phyloP scores from a whole-genome alignment of 2,113 vertebrate species.

The Antechinus stuartii region DNA sequence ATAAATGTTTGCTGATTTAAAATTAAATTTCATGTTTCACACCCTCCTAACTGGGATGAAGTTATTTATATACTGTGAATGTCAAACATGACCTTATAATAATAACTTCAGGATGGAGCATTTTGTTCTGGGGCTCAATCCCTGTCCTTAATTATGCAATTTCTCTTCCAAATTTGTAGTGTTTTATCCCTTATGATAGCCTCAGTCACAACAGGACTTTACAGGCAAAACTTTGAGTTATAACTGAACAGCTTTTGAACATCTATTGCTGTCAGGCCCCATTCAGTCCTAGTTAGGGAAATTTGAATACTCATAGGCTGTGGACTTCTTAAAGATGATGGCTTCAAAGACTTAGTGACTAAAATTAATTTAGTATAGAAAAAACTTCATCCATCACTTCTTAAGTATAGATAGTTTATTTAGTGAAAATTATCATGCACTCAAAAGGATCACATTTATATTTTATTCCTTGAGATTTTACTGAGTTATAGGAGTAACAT shows the following conservation, averaged over 20 bases:
- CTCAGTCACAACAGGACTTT: not conserved
- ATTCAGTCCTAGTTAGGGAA: not conserved
- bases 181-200: not conserved
- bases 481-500: not conserved
- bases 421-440: not conserved
- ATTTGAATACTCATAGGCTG: not conserved
- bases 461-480: not conserved
- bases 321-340: not conserved
- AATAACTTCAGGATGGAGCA: not conserved
- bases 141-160: not conserved
- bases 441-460: not conserved
- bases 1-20: constrained; percentile 5
- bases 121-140: not conserved
- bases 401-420: not conserved
- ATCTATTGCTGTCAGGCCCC: not conserved
- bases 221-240: not conserved
- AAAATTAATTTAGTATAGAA: not conserved
- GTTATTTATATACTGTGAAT: not conserved
- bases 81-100: not conserved
- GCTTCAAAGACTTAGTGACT: not conserved
- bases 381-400: not conserved
- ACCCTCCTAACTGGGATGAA: not conserved
- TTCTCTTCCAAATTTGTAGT: not conserved
- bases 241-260: not conserved
- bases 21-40: not conserved